These are phyloP conservation scores for Barbus barbus DNA, from an alignment of 2,113 vertebrate species.

Conservation along the genomic window DNA sequence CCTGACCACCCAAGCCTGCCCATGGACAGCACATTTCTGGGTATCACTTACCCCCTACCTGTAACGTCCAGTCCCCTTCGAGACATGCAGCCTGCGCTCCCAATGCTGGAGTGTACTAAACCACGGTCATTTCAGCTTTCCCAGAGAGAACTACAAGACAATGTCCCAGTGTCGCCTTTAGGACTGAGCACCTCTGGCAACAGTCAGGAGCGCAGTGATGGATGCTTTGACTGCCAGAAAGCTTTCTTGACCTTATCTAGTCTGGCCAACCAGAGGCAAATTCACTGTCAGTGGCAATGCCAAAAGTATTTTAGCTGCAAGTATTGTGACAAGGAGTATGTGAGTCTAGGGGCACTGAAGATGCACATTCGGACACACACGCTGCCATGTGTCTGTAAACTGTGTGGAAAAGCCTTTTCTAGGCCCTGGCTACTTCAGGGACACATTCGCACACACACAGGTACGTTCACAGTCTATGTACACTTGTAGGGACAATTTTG, in stretches of 20 bases:
- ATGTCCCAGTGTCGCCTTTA: background rate
- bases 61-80: slow-evolving; percentile 52
- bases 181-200: background rate
- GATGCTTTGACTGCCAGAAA: slow-evolving; percentile 65
- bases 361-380: slow-evolving; percentile 83
- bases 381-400: slow-evolving; percentile 75
- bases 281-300: slow-evolving; percentile 64
- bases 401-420: slow-evolving; percentile 84
- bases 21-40: slow-evolving; percentile 17
- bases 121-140: slow-evolving; percentile 59
- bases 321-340: slow-evolving; percentile 75
- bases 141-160: slow-evolving; percentile 15
- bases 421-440: slow-evolving; percentile 83
- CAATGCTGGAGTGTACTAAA: slow-evolving; percentile 8
- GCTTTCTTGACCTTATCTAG: slow-evolving; percentile 59
- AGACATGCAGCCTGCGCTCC: slow-evolving; percentile 63
- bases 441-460: slow-evolving; percentile 82
- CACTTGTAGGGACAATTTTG: background rate
- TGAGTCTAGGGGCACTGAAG: slow-evolving; percentile 78
- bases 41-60: slow-evolving; percentile 25
- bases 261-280: slow-evolving; percentile 65
- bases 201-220: slow-evolving; percentile 50
- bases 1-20: slow-evolving; percentile 24
- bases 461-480: slow-evolving; percentile 54
- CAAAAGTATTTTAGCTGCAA: slow-evolving; percentile 73